phyloP scores from a whole-genome alignment of 2,113 vertebrate species.

The Serinus canaria region DNA sequence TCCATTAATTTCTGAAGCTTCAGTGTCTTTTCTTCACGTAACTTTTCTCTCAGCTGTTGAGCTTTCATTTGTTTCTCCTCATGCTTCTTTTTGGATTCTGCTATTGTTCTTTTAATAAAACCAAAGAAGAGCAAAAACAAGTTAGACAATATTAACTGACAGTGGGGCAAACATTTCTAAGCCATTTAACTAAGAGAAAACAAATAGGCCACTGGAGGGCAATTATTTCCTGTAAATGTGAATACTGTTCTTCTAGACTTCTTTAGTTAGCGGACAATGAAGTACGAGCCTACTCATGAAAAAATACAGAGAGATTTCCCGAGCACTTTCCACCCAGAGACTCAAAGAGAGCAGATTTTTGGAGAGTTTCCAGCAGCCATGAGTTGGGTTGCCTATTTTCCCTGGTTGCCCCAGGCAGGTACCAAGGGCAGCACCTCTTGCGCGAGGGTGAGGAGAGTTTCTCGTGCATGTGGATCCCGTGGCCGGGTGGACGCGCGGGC shows the following conservation, averaged over 20 bases:
- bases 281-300: not conserved
- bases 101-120: slow-evolving; percentile 89
- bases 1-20: slow-evolving; percentile 98
- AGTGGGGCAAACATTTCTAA: not conserved
- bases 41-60: slow-evolving; percentile 94
- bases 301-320: not conserved
- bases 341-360: not conserved
- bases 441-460: slow-evolving; percentile 96
- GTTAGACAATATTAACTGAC: not conserved
- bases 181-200: not conserved
- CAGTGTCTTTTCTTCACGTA: slow-evolving; percentile 94
- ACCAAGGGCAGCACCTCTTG: slow-evolving; percentile 82
- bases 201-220: not conserved
- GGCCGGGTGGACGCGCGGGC: slow-evolving; percentile 91
- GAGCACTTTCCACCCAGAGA: not conserved
- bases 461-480: slow-evolving; percentile 99
- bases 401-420: not conserved
- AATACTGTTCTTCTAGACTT: not conserved
- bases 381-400: not conserved
- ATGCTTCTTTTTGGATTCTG: slow-evolving; percentile 99
- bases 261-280: not conserved
- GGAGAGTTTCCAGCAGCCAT: not conserved
- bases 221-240: not conserved
- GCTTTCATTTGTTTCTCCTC: slow-evolving; percentile 99
- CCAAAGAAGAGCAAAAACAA: slow-evolving; percentile 4